Base-by-base conservation (phyloP, 1,140 invertebrate species). In the Bombus polaris region DNA sequence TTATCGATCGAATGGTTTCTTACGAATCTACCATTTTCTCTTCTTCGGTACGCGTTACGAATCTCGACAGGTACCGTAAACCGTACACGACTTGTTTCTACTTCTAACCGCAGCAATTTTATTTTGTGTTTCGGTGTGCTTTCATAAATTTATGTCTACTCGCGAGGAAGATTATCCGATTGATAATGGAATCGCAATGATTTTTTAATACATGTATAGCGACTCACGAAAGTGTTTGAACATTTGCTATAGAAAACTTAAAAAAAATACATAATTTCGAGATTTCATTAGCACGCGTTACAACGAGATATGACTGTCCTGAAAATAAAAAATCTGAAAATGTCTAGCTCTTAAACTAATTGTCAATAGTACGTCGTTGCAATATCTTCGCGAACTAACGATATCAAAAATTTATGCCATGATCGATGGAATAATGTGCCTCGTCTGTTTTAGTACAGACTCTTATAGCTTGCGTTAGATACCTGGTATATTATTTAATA, bases 1-100 rank as follows among this genome's bases (percentile, higher is more conserved):
- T 68, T 70, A 39, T 86, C 70, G 59, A 70, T 65, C 47, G 22
- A 12, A 44, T 15, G 44, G 13, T 70, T 76, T 83, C 42, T 81
- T 32, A 15, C 13, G 47, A 44, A 39, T 66, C 44, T 35, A 32
- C 37, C 42, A 65, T 73, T 81, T 85, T 68, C 42, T 81, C 74
- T 81, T 57, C 75, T 62, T 47, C 15, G 28, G 9, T 4, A 28
- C 32, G 62, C 18, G 53, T 47, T 10, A 37, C 44, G 28, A 37
- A 57, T 35, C 37, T 42, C 28, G 28, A 28, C 75, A 8, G 57
- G 10, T 44, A n/a, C 4, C 37, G 13, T 44, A 37, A 28, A 28
- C 22, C 13, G 5, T 18, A 18, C 4, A 22, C 62, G 18, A 5
- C 59, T 15, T 18, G 35, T 42, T 22, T 25, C 25, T 42, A 62